These are phyloP conservation scores for Cynopterus sphinx DNA, from an alignment of 2,797 vertebrate genomes.

Conservation along the genomic window DNA sequence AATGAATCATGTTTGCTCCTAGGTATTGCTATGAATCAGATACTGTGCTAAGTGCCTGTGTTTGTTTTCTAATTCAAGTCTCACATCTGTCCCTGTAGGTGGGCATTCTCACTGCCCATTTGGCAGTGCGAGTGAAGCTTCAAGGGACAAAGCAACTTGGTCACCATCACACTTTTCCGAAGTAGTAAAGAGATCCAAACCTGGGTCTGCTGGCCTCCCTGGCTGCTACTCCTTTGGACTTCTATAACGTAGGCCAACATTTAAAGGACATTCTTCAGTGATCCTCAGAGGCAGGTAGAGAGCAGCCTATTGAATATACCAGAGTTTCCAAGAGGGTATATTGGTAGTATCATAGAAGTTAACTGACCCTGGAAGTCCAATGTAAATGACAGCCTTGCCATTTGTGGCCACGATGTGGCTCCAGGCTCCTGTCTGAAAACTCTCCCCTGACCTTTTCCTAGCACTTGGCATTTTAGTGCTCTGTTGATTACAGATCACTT, in stretches of 20 bases:
- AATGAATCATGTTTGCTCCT: neutral
- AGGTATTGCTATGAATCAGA: neutral
- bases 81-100: neutral
- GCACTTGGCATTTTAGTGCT: constrained; percentile 71
- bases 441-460: constrained; percentile 78
- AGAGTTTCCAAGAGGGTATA: neutral
- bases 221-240: neutral
- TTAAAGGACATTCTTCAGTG: constrained; percentile 43
- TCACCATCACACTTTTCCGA: neutral
- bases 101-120: neutral
- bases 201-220: neutral
- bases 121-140: neutral
- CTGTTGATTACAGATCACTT: constrained; percentile 77
- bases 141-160: neutral
- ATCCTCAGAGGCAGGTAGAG: neutral
- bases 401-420: constrained; percentile 44
- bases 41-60: neutral
- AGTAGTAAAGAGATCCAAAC: neutral
- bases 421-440: constrained; percentile 52
- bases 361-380: constrained; percentile 18
- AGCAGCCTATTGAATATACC: neutral
- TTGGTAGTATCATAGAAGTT: constrained; percentile 26
- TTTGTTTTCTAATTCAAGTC: neutral
- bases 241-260: neutral
- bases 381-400: constrained; percentile 40